Base-by-base conservation (phyloP, 1,140 invertebrate species). In the Diorhabda sublineata region DNA sequence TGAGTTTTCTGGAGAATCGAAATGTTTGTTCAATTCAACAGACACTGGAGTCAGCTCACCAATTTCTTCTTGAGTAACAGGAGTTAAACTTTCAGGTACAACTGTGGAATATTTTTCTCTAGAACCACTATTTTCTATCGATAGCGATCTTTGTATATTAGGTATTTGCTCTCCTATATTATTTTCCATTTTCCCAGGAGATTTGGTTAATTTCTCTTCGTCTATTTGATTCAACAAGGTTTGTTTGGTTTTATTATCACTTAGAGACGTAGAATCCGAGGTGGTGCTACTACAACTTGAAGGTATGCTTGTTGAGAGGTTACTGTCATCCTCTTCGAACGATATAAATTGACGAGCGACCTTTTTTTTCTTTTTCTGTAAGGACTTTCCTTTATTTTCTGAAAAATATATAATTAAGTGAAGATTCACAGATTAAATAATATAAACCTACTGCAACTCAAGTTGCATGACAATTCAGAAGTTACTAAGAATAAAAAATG, bases 31-130 rank as follows among this genome's bases (percentile, higher is more conserved):
- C 3, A 74, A 69, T 70, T 79, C 78, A 60, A 82, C 69, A 7
- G 79, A 78, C 6, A 85, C 77, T 9, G 84, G 84, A 8, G 83
- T 85, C 43, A 86, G 68, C 77, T 85, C 84, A 7, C 84, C 84
- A 58, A 85, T 77, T 70, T 75, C 77, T 42, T 75, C 64, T 73
- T 85, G 81, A 64, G 77, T 80, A 4, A 86, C 73, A 43, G 84
- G 84, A 42, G 84, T 85, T 63, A 86, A 73, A 58, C 76, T 78
- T 58, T 75, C 79, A 61, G 78, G 78, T 58, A 78, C 62, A 57
- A 68, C 70, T 8, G 71, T 72, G 6, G 72, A 66, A 58, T 75
- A 81, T 69, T 77, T 80, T 5, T 78, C 73, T 26, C 75, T 64
- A 41, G 74, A 73, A 5, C 79, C 78, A 67, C 77, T 79, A 8